Evolutionary conservation across 2,113 vertebrate genomes (phyloP).

Genomic region (Microtus oregoni): DNA sequence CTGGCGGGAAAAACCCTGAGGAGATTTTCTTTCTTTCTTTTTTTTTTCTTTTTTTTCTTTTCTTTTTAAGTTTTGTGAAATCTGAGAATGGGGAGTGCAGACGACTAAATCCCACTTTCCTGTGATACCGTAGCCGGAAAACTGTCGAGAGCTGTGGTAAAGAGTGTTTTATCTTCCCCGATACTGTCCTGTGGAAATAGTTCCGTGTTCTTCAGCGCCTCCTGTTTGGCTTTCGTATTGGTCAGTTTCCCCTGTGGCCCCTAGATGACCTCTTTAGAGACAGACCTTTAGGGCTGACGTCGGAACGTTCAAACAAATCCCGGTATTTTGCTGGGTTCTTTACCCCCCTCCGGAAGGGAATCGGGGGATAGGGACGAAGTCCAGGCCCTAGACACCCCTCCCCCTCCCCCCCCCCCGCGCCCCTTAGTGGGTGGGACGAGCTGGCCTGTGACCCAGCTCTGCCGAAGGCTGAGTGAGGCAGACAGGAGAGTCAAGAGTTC

Average conservation of each 20-base stretch:
- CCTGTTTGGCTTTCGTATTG: background rate
- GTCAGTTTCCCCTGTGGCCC: background rate
- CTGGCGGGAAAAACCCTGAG: background rate
- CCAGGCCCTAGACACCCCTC: background rate
- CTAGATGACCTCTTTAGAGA: background rate
- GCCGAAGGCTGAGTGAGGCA: background rate
- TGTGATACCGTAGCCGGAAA: conserved; percentile 58
- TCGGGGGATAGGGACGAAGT: background rate
- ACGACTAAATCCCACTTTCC: conserved; percentile 56
- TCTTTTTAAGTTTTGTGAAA: conserved; percentile 37
- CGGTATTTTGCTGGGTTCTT: background rate
- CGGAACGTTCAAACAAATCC: background rate
- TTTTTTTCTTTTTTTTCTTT: background rate
- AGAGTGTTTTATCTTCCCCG: background rate
- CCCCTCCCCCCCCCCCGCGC: background rate
- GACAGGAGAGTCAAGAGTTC: background rate
- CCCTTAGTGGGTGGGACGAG: background rate
- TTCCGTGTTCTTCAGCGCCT: background rate
- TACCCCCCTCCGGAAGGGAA: background rate
- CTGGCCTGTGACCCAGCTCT: background rate
- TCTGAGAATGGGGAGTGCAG: conserved; percentile 50
- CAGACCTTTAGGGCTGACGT: background rate
- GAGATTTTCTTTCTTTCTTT: background rate
- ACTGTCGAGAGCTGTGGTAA: conserved; percentile 78
- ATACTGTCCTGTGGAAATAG: background rate